Evolutionary conservation across 2,113 vertebrate species (phyloP).

Genomic region (Sphaerodactylus townsendi): DNA sequence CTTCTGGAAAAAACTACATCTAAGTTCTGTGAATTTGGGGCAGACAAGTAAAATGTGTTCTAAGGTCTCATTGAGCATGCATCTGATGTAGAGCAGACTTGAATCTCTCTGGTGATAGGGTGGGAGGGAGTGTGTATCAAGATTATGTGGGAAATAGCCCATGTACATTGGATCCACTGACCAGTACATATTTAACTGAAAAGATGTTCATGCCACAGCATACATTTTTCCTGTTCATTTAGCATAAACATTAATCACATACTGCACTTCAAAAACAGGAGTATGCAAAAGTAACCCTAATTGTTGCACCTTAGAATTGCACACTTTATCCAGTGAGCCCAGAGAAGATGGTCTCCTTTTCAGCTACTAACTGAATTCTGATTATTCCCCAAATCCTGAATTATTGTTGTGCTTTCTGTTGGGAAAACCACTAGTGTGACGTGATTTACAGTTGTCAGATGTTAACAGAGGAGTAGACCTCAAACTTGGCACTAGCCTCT

Average conservation of each 20-base stretch:
- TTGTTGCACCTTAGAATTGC: not conserved
- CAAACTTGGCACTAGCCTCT: not conserved
- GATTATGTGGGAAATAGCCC: not conserved
- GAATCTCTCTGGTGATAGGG: too few species aligned
- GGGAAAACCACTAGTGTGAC: not conserved
- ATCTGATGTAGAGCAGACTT: too few species aligned
- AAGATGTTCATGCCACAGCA: not conserved
- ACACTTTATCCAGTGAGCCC: not conserved
- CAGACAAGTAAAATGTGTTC: too few species aligned
- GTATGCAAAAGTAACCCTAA: not conserved
- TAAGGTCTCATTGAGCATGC: too few species aligned
- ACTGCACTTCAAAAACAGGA: not conserved
- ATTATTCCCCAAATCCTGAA: not conserved
- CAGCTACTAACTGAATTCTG: not conserved
- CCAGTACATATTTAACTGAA: not conserved
- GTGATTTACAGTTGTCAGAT: not conserved
- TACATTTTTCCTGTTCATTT: not conserved
- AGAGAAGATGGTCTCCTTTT: not conserved
- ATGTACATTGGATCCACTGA: not conserved
- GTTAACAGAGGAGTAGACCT: not conserved
- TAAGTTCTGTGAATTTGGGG: too few species aligned
- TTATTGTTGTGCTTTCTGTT: not conserved
- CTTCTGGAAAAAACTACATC: too few species aligned
- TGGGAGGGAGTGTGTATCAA: too few species aligned
- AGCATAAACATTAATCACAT: not conserved